Evolutionary conservation across 2,797 vertebrate genomes (phyloP).

Genomic region (Hypotaenidia okinawae): DNA sequence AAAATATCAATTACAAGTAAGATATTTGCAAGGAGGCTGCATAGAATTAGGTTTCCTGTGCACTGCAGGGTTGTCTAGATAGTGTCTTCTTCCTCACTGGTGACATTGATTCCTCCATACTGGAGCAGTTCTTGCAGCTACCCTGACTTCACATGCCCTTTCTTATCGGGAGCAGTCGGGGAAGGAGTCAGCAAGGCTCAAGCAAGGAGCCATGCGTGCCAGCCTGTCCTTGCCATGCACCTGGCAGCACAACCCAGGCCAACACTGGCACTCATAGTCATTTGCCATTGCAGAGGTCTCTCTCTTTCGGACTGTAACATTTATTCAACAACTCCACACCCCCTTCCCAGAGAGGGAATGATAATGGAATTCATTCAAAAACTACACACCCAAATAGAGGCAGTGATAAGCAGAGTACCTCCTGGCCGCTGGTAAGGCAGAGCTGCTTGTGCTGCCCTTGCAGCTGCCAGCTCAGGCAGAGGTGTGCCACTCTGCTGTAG

Average conservation of each 20-base stretch:
- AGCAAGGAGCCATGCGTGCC: fast-evolving
- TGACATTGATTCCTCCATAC: not conserved
- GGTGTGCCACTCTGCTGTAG: fast-evolving
- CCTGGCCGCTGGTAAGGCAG: not conserved
- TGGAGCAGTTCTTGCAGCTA: not conserved
- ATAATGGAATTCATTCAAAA: not conserved
- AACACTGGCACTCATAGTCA: not conserved
- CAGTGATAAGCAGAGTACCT: not conserved
- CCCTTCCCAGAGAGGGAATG: not conserved
- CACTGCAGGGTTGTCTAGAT: not conserved
- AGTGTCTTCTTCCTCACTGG: not conserved
- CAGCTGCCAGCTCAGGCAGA: not conserved
- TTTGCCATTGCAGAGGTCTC: not conserved
- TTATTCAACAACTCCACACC: not conserved
- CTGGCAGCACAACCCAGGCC: not conserved
- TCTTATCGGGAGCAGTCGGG: not conserved
- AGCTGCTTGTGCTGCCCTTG: not conserved
- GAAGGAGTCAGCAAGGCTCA: not conserved
- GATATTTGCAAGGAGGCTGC: not conserved
- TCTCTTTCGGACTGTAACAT: not conserved
- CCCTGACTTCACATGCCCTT: not conserved
- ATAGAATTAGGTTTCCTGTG: not conserved
- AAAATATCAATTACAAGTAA: slow-evolving; percentile 35
- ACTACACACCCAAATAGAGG: not conserved
- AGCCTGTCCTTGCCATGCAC: not conserved